Conservation (phyloP, 2,888 invertebrate species). For the Sphaerophoria rueppellii region DNA sequence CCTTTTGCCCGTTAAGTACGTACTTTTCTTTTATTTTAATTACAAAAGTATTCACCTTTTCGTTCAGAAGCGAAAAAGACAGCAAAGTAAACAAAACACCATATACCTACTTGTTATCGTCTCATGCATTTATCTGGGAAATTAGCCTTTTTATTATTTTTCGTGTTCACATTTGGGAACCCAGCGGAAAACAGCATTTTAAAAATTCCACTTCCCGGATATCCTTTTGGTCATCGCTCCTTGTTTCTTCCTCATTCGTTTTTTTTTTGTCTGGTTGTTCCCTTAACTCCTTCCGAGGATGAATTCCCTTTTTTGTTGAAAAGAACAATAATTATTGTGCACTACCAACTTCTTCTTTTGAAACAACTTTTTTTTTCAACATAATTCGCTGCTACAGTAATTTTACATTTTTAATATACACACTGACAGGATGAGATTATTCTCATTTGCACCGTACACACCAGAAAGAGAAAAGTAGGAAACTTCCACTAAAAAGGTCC, state of each 20-base stretch:
- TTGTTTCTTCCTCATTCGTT: neutral
- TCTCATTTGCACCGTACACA: slow-evolving; percentile 25
- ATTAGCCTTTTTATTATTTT: slow-evolving; percentile 1
- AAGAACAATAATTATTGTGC: slow-evolving; percentile 10
- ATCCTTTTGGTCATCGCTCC: slow-evolving; percentile 4
- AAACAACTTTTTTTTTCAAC: slow-evolving; percentile 16
- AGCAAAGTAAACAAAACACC: neutral
- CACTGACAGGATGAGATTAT: slow-evolving; percentile 40
- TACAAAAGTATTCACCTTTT: slow-evolving; percentile 8
- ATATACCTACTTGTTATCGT: neutral
- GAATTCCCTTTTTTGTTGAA: neutral
- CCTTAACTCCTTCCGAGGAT: neutral
- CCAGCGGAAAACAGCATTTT: slow-evolving; percentile 48
- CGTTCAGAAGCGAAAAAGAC: too few relatives aligned
- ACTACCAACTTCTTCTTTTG: neutral
- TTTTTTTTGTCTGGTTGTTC: neutral
- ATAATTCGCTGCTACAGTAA: slow-evolving; percentile 52
- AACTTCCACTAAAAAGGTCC: neutral
- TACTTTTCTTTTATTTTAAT: neutral
- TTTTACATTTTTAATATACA: slow-evolving; percentile 33
- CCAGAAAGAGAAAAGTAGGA: neutral
- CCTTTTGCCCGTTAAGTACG: neutral
- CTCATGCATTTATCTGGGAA: neutral
- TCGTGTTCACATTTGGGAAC: neutral
- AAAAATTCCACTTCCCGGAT: slow-evolving; percentile 52